Evolutionary conservation across 2,888 invertebrate species (phyloP).

Genomic region (Lasius fuliginosus): DNA sequence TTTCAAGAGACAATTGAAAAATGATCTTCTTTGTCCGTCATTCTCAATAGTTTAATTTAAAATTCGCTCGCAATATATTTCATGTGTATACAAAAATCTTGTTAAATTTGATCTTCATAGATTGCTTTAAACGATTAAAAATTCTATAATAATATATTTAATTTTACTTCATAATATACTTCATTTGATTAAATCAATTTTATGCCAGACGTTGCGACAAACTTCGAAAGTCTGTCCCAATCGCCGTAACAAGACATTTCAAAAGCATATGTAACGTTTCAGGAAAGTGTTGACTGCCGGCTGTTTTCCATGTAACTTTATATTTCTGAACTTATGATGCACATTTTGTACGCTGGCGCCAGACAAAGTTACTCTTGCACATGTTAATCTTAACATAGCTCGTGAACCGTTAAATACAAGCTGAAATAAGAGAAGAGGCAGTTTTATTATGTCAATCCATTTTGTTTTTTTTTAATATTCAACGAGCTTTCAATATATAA

Average conservation of each 20-base stretch:
- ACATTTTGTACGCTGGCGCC: constrained; percentile 81
- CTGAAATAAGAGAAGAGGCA: constrained; percentile 7
- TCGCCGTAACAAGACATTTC: constrained; percentile 4
- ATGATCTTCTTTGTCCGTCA: no score
- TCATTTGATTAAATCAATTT: neutral
- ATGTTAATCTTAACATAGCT: constrained; percentile 81
- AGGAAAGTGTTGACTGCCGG: constrained; percentile 84
- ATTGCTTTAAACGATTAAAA: no score
- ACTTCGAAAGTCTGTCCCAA: constrained; percentile 28
- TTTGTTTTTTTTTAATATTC: neutral
- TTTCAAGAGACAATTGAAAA: no score
- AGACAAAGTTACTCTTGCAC: constrained; percentile 80
- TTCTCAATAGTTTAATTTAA: no score
- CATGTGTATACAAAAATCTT: no score
- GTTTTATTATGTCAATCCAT: neutral
- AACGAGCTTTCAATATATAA: neutral
- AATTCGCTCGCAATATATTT: no score
- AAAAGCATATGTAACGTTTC: constrained; percentile 81
- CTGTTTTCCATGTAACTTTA: constrained; percentile 85
- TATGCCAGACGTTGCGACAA: neutral
- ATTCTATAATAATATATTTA: no score
- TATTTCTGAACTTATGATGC: constrained; percentile 81
- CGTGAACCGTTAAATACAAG: constrained; percentile 48
- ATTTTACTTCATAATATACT: neutral
- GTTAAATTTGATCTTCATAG: no score